Evolutionary conservation across 2,888 invertebrate genomes (phyloP), one percentile per base, ranked within the genome.

Genomic region (Nymphalis urticae): DNA sequence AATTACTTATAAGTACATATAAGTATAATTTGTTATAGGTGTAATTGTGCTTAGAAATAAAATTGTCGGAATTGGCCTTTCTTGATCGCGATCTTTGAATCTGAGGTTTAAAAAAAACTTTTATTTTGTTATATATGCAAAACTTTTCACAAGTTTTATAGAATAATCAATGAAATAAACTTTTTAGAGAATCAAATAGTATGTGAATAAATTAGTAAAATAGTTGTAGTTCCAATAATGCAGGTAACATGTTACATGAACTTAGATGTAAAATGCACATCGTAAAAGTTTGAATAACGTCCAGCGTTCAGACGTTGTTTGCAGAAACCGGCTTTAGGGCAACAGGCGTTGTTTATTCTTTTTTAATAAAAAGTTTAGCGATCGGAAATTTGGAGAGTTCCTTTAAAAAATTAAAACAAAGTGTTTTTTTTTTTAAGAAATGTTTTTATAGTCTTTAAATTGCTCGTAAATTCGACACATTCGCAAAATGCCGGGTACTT

Each of bases 401-500:
- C 36, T 60, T 56, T 36, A 54, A 36, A 56, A 48, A 24, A 50
- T 21, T 61, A 32, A 47, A 60, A 27, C 42, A 5, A 62, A 56
- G 17, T 61, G 32, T 27, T 32, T 54, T 24, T 17, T 48, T 27
- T 32, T 54, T 24, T 17, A 42, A 60, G 53, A 47, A 73, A 70
- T 73, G 73, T 71, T 70, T 70, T 70, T 69, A 32, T 5, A 16
- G 64, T 71, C 73, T 66, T 68, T 47, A 68, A 50, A 58, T 58
- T 47, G 24, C 9, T 60, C 21, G 54, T 42, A 24, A 66, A 50
- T 8, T 47, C 32, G n/a, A 48, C 27, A 69, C 69, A 65, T 74
- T 77, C 69, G 73, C 71, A 68, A 61, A 72, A 50, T 66, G 62
- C 64, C 68, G 50, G 9, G 42, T 61, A 77, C 79, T 80, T 76